phyloP scores from a whole-genome alignment of 2,797 vertebrate genomes.

The Antrozous pallidus region DNA sequence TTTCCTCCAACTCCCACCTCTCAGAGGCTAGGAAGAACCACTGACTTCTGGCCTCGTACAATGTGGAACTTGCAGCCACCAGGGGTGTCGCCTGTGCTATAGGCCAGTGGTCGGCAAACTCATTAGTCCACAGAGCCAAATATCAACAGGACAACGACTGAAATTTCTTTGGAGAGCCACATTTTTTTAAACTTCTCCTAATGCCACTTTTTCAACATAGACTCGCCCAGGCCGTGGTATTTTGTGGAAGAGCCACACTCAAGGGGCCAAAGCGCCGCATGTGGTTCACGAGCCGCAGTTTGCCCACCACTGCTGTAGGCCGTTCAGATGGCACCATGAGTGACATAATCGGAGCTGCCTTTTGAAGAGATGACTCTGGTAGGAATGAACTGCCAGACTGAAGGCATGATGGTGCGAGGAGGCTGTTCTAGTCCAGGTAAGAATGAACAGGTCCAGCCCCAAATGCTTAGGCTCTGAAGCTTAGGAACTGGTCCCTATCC shows the following conservation, averaged over 20 bases:
- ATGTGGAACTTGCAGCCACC: background rate
- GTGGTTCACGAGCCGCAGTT: too few relatives aligned
- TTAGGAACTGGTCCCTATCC: background rate
- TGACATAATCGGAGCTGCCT: background rate
- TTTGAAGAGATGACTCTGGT: constrained; percentile 10
- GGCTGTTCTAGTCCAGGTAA: background rate
- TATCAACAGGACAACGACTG: too few relatives aligned
- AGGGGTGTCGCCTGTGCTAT: background rate
- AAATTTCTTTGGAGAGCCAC: too few relatives aligned
- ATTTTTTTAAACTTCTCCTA: too few relatives aligned
- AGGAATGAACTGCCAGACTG: background rate
- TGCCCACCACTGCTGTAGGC: too few relatives aligned
- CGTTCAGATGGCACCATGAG: background rate
- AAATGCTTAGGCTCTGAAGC: constrained; percentile 11
- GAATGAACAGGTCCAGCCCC: background rate
- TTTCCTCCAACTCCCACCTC: background rate
- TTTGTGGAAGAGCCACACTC: too few relatives aligned
- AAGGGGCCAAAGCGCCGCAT: too few relatives aligned
- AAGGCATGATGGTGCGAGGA: background rate
- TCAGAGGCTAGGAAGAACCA: background rate
- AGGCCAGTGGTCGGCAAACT: too few relatives aligned
- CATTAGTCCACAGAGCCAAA: too few relatives aligned
- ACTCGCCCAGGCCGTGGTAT: too few relatives aligned
- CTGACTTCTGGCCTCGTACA: background rate
- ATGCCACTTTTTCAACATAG: too few relatives aligned